These are phyloP conservation scores for Lagocephalus sceleratus DNA, from an alignment of 2,797 vertebrate genomes.

Conservation along the genomic window DNA sequence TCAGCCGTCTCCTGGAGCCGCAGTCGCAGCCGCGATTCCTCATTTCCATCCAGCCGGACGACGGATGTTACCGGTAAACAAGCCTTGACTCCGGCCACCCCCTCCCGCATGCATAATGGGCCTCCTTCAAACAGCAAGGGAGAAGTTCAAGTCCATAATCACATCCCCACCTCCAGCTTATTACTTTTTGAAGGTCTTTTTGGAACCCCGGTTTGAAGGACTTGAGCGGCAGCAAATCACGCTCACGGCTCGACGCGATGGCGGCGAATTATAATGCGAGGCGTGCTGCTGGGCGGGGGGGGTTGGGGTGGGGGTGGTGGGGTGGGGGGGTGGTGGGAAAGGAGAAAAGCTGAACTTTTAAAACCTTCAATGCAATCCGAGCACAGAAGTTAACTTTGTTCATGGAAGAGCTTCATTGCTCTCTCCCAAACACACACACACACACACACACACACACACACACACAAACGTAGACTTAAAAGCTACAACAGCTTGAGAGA, in stretches of 20 bases:
- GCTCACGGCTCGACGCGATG: background rate
- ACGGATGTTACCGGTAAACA: slow-evolving; percentile 58
- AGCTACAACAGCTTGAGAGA: slow-evolving; percentile 39
- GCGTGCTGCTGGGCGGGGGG: slow-evolving; percentile 24
- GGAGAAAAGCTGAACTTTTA: slow-evolving; percentile 15
- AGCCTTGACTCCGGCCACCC: slow-evolving; percentile 33
- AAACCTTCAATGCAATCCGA: slow-evolving; percentile 22
- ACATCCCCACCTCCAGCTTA: slow-evolving; percentile 32
- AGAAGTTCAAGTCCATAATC: slow-evolving; percentile 60
- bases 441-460: slow-evolving; percentile 2
- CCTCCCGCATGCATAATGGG: slow-evolving; percentile 49
- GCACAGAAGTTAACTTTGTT: background rate
- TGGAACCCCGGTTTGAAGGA: slow-evolving; percentile 27
- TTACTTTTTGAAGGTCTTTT: slow-evolving; percentile 40
- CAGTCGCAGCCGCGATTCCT: slow-evolving; percentile 54
- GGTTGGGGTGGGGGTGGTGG: slow-evolving; percentile 20
- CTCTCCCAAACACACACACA: background rate
- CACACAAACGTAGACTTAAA: background rate
- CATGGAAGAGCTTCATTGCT: background rate
- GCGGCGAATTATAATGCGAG: slow-evolving; percentile 5
- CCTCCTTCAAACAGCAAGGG: slow-evolving; percentile 34
- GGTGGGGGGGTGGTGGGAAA: no score
- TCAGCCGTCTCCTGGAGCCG: slow-evolving; percentile 7
- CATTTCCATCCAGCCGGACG: slow-evolving; percentile 53
- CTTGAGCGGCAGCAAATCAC: background rate